Conservation (phyloP, 2,113 vertebrate genomes). For the Hystrix brachyura region DNA sequence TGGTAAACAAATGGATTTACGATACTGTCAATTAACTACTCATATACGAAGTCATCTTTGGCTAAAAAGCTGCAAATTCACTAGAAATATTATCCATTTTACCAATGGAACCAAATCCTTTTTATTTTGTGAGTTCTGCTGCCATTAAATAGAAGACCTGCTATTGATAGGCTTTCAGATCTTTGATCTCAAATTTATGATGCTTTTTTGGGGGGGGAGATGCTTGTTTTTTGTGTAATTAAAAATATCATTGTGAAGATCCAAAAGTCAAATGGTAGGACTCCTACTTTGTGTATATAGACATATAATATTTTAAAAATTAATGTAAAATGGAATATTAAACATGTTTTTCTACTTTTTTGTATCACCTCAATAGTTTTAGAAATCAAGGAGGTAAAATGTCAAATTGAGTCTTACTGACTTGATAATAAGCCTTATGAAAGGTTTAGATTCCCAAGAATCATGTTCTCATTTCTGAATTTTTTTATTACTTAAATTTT, state of each 20-base stretch:
- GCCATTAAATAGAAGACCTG: background rate
- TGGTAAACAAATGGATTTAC: background rate
- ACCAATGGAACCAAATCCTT: background rate
- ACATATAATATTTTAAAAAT: background rate
- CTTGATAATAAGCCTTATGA: background rate
- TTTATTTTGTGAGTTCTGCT: background rate
- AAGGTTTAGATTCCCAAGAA: background rate
- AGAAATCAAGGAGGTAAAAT: background rate
- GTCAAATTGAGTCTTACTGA: background rate
- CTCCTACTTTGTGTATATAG: background rate
- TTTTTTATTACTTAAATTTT: background rate
- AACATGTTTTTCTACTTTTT: background rate
- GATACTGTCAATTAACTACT: background rate
- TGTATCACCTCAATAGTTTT: background rate
- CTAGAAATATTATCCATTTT: background rate
- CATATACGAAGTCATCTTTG: background rate
- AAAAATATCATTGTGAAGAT: constrained; percentile 29
- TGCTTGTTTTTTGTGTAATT: background rate
- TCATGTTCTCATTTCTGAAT: background rate
- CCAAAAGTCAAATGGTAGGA: background rate
- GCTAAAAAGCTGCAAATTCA: background rate
- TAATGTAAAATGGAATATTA: background rate
- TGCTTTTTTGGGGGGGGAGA: background rate
- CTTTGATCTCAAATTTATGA: constrained; percentile 14
- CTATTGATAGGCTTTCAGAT: constrained; percentile 2